These are phyloP conservation scores for Peromyscus maniculatus DNA, from an alignment of 2,113 vertebrate species.

Conservation along the genomic window DNA sequence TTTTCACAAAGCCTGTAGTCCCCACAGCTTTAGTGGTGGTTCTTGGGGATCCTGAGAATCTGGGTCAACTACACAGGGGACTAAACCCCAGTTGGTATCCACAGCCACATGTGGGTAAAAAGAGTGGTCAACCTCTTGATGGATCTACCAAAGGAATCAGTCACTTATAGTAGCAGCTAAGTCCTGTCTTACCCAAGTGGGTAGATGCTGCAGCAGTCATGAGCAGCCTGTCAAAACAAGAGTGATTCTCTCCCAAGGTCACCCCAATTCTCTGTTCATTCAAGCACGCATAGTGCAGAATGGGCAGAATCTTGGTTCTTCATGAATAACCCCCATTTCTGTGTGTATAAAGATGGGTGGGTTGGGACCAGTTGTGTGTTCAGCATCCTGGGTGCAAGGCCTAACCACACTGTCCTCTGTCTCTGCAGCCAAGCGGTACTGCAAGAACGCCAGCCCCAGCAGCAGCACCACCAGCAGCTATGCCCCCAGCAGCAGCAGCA, in stretches of 20 bases:
- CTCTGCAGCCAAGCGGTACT: constrained; percentile 97
- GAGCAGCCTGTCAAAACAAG: neutral
- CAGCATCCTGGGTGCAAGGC: neutral
- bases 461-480: constrained; percentile 99
- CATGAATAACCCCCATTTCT: neutral
- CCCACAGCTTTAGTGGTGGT: neutral
- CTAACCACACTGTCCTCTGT: constrained; percentile 82
- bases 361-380: neutral
- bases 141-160: neutral
- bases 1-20: neutral
- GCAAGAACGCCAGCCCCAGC: constrained; percentile 98
- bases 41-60: neutral
- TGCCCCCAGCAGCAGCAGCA: constrained; percentile 98
- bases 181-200: neutral
- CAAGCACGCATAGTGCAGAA: neutral
- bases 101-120: neutral
- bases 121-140: neutral
- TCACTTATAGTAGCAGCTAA: neutral
- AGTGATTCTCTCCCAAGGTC: neutral
- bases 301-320: neutral
- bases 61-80: neutral
- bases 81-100: neutral
- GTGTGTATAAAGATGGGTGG: neutral
- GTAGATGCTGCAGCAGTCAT: neutral
- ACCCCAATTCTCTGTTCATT: neutral